Percentiles rank a stretch among this genome's conserved stretches.
Evolutionary conservation across 2,113 vertebrate species (phyloP).

Genomic region (Chauna torquata): DNA sequence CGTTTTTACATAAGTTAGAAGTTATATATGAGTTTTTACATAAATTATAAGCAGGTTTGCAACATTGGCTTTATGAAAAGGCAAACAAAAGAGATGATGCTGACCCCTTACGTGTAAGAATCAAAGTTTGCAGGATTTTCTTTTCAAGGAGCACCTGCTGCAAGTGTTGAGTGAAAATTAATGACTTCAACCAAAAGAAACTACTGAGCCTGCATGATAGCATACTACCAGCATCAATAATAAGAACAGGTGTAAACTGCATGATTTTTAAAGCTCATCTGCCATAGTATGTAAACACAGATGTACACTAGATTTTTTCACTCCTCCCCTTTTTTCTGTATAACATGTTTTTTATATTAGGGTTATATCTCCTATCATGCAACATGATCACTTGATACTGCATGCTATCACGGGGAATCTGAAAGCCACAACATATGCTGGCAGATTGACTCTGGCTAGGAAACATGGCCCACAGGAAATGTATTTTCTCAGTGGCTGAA

Average conservation of each 20-base stretch:
- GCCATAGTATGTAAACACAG: neutral
- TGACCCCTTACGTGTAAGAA: neutral
- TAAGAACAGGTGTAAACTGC: neutral
- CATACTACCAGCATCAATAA: neutral
- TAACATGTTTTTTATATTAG: neutral
- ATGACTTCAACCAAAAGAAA: neutral
- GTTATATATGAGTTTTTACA: no score
- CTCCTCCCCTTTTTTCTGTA: neutral
- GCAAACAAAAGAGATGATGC: neutral
- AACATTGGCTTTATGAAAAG: neutral
- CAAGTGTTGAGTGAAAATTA: neutral
- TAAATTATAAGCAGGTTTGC: neutral
- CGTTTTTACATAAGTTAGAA: neutral
- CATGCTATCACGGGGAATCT: neutral
- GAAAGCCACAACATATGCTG: neutral
- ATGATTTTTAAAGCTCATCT: neutral
- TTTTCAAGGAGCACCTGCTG: neutral
- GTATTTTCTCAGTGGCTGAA: neutral
- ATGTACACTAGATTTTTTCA: neutral
- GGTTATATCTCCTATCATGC: neutral
- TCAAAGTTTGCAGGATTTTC: neutral
- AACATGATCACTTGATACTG: neutral
- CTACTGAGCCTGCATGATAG: neutral
- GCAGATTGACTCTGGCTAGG: neutral
- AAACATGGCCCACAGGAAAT: neutral